Evolutionary conservation across 2,797 vertebrate species (phyloP).

Genomic region (Eremophila alpestris): DNA sequence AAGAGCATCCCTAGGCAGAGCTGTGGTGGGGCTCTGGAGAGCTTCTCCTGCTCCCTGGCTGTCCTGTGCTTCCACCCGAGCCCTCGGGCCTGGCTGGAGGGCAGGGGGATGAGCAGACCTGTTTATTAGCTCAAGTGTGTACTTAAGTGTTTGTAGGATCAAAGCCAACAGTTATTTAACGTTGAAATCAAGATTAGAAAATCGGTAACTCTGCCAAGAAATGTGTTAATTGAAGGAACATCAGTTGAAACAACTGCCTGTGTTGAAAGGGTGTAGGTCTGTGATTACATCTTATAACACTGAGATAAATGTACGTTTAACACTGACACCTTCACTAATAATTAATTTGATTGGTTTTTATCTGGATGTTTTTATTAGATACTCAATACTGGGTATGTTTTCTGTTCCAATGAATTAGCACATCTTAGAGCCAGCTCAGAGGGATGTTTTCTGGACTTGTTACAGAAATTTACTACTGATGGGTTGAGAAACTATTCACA

Average conservation of each 20-base stretch:
- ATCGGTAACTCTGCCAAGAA: slow-evolving; percentile 2
- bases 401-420: background rate
- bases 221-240: background rate
- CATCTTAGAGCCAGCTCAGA: background rate
- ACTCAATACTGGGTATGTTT: background rate
- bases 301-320: background rate
- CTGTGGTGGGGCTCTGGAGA: background rate
- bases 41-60: background rate
- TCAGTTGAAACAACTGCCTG: background rate
- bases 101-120: accelerated
- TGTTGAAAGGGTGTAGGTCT: background rate
- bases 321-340: background rate
- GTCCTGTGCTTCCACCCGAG: accelerated
- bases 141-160: background rate
- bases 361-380: background rate
- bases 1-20: accelerated
- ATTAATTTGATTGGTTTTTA: background rate
- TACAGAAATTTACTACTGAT: background rate
- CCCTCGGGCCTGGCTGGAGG: accelerated
- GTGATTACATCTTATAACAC: background rate
- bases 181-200: background rate
- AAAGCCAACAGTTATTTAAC: background rate
- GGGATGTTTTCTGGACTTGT: background rate
- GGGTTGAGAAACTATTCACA: background rate
- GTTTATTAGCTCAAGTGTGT: background rate